Conservation (phyloP, 2,797 vertebrate genomes). For the Myiotriccus ornatus region DNA sequence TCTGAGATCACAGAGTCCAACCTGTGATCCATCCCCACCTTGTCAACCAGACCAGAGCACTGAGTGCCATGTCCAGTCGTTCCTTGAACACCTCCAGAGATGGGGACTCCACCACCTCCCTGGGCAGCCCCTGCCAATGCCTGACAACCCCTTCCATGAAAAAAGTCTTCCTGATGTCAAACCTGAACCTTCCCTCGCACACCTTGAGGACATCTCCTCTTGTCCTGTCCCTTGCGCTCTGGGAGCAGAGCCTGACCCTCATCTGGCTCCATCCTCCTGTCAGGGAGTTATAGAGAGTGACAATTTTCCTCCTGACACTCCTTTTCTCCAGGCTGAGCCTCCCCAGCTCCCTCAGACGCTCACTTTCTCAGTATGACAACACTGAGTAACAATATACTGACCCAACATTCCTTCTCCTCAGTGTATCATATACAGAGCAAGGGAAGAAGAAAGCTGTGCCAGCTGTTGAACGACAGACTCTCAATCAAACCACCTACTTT, state of each 20-base stretch:
- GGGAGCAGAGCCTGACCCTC: neutral
- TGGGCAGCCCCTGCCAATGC: neutral
- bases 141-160: neutral
- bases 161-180: neutral
- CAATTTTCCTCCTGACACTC: neutral
- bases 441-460: neutral
- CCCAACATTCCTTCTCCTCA: neutral
- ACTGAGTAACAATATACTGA: neutral
- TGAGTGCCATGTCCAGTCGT: fast-evolving
- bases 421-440: neutral
- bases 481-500: neutral
- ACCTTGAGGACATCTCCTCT: fast-evolving
- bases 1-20: fast-evolving
- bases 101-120: neutral
- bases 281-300: neutral
- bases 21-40: fast-evolving
- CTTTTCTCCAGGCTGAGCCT: neutral
- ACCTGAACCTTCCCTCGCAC: neutral
- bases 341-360: neutral
- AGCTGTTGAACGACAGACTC: neutral
- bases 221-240: neutral
- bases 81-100: neutral
- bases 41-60: neutral
- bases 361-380: neutral
- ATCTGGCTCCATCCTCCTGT: neutral